Conservation (phyloP, 1,140 invertebrate species). For the Aleiodes sp. region DNA sequence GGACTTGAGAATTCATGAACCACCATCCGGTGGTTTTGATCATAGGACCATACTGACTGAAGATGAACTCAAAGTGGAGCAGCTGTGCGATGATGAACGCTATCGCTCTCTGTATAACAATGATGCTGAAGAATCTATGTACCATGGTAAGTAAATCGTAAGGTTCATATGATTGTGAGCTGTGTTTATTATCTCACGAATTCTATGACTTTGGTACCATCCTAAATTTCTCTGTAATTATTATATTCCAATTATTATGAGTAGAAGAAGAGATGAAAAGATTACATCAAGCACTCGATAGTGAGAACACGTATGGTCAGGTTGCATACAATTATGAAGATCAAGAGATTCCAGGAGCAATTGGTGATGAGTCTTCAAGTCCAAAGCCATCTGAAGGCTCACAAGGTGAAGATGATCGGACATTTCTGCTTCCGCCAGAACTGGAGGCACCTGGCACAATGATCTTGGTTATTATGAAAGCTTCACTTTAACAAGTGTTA, state of each 20-base stretch:
- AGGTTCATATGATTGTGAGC: too few species aligned
- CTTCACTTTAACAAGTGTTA: too few species aligned
- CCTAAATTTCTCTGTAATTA: conserved; percentile 27
- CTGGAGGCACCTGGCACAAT: conserved; percentile 78
- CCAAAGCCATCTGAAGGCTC: conserved; percentile 55
- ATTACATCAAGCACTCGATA: conserved; percentile 77
- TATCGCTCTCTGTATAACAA: conserved; percentile 88
- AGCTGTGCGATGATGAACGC: conserved; percentile 89
- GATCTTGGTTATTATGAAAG: conserved; percentile 76
- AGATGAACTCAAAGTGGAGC: conserved; percentile 84
- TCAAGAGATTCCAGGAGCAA: conserved; percentile 49
- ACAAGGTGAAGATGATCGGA: conserved; percentile 75
- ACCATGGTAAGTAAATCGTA: conserved; percentile 73
- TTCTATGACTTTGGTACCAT: neutral
- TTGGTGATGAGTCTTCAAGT: conserved; percentile 56
- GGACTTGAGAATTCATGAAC: conserved; percentile 78
- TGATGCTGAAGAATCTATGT: conserved; percentile 84
- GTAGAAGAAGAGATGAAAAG: conserved; percentile 92
- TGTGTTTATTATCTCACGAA: neutral
- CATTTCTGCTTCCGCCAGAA: conserved; percentile 75
- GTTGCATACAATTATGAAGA: conserved; percentile 82
- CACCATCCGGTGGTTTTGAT: conserved; percentile 77
- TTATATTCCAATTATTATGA: conserved; percentile 29
- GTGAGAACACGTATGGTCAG: conserved; percentile 78
- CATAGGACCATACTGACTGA: conserved; percentile 75